Evolutionary conservation across 2,113 vertebrate species (phyloP).

Genomic region (Pipra filicauda): DNA sequence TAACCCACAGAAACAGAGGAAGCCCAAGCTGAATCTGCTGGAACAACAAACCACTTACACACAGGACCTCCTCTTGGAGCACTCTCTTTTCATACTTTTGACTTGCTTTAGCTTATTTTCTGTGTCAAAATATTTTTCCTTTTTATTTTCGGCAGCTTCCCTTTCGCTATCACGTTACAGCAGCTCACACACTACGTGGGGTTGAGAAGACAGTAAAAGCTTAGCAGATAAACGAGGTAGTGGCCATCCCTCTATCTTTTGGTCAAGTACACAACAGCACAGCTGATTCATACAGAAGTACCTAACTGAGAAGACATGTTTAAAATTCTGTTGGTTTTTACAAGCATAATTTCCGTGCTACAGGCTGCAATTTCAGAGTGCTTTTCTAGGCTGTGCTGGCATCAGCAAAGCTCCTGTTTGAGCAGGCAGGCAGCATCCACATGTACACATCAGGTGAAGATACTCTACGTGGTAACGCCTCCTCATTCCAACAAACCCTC

Average conservation of each 20-base stretch:
- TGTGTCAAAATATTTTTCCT: not conserved
- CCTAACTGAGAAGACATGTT: not conserved
- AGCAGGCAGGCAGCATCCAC: not conserved
- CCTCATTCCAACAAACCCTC: not conserved
- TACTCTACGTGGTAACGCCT: fast-evolving
- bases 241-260: not conserved
- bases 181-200: fast-evolving
- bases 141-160: not conserved
- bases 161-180: not conserved
- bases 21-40: constrained; percentile 21
- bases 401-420: not conserved
- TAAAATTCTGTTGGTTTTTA: not conserved
- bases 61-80: not conserved
- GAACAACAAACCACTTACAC: not conserved
- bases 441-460: not conserved
- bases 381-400: not conserved
- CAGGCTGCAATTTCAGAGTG: not conserved
- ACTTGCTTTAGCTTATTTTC: not conserved
- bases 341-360: not conserved
- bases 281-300: not conserved
- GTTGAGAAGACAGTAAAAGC: not conserved
- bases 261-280: not conserved
- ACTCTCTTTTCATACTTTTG: not conserved
- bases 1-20: constrained; percentile 18
- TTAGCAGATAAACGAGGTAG: not conserved